A percentile compares a stretch with the other conserved stretches of the same genome.
Conservation (phyloP, 2,888 invertebrate species). For the Polia nebulosa region DNA sequence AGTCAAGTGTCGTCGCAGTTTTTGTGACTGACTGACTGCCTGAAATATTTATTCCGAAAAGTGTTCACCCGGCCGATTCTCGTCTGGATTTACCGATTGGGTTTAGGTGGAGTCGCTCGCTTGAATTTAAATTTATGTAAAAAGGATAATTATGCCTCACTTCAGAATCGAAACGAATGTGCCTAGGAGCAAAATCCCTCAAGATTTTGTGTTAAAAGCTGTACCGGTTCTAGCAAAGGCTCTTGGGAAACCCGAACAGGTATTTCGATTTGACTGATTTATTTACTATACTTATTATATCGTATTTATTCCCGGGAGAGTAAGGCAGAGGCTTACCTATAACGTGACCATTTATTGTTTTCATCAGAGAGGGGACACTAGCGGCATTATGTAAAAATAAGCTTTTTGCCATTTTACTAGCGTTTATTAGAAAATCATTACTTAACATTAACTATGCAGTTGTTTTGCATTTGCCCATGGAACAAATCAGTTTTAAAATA, state of each 20-base stretch:
- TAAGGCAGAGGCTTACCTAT: background rate
- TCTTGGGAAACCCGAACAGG: conserved; percentile 92
- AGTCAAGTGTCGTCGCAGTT: background rate
- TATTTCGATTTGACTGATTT: conserved; percentile 70
- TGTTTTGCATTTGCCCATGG: too few species aligned
- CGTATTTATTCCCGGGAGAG: too few species aligned
- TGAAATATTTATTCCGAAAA: background rate
- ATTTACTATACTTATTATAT: background rate
- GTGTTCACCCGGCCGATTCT: too few species aligned
- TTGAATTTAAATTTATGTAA: background rate
- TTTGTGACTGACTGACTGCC: background rate
- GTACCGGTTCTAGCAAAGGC: conserved; percentile 90
- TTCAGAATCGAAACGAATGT: conserved; percentile 92
- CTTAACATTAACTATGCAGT: too few species aligned
- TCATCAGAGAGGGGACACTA: too few species aligned
- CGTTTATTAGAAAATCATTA: too few species aligned
- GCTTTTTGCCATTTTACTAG: too few species aligned
- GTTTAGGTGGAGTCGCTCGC: background rate
- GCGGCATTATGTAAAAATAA: too few species aligned
- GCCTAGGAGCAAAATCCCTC: conserved; percentile 89
- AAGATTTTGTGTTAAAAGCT: conserved; percentile 90
- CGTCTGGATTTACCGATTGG: background rate
- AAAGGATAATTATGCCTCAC: conserved; percentile 89
- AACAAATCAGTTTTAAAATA: too few species aligned
- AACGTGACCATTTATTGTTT: too few species aligned